Base-by-base conservation (phyloP, 1,140 invertebrate species). In the Brachystomella parvula region DNA sequence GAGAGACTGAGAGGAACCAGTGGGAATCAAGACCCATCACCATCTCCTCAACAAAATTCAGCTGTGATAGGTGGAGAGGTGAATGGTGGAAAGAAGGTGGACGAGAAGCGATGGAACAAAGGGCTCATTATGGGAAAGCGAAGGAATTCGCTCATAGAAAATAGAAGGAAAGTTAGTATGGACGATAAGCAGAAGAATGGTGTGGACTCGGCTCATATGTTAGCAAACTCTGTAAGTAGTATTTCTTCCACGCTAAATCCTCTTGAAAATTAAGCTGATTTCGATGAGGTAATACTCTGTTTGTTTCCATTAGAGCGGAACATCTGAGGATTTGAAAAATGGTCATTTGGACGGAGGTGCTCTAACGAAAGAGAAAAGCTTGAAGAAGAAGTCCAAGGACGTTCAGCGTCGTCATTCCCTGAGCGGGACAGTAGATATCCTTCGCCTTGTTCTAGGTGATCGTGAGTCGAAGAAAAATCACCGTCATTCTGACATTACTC, bases 1-100 rank as follows among this genome's bases (percentile, higher is more conserved):
- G 81, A 83, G 49, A 83, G 82, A 21, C 73, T 88, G 49, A 76
- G n/a, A n/a, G n/a, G 77, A 74, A 56, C 77, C 72, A 21, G 33
- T 21, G 32, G n/a, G 30, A 44, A 73, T 72, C 44, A 44, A 9
- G 21, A n/a, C n/a, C n/a, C n/a, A n/a, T n/a, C n/a, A n/a, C n/a
- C n/a, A n/a, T n/a, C n/a, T n/a, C n/a, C n/a, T n/a, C n/a, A n/a
- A n/a, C n/a, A n/a, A n/a, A n/a, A n/a, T n/a, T n/a, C n/a, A n/a
- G n/a, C n/a, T n/a, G 39, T 44, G 39, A 44, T 12, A 44, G 39
- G n/a, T 12, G 39, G 39, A n/a, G 39, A 44, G n/a, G n/a, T 44
- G 39, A n/a, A 44, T n/a, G n/a, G n/a, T n/a, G n/a, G n/a, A n/a
- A n/a, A n/a, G n/a, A 44, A 44, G n/a, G 9, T 44, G 39, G n/a